Evolutionary conservation across 2,797 vertebrate species (phyloP), one percentile per base, ranked within the genome.

Genomic region (Jordanella pulchra): DNA sequence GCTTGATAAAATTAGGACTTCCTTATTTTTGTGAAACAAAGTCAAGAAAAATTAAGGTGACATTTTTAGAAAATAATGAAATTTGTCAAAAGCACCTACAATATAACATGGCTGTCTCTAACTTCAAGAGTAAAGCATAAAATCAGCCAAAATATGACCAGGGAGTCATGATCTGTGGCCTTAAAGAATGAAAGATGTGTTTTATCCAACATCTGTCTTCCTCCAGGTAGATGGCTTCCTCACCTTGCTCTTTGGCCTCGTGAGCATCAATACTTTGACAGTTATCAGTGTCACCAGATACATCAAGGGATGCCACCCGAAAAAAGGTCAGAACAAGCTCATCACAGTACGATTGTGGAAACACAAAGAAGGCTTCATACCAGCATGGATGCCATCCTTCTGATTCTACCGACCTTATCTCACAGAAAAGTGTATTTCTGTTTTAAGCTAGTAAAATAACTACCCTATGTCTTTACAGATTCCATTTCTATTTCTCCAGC

Each of bases 261-360:
- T 94, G 7, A 97, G 97, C 89, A 97, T 97, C 91, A 96, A 96
- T 88, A 97, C 97, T 15, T 90, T 97, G 70, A 97, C 96, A 0
- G 95, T 97, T 55, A 97, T 97, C 91, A 97, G 96, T 55, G 79
- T 97, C 86, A 97, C 95, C 63, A 94, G 96, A 77, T 95, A 96
- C 81, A 95, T 96, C 87, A 96, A 96, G 84, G 94, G 94, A 76
- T 96, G 95, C 66, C 95, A 95, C 78, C 94, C 96, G 10, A 91
- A 90, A 66, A 95, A 93, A 96, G 95, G 95, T 96, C 90, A 94
- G 87, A 71, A 9, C 61, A 3, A 56, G 64, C 44, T 4, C 15
- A 42, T 21, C 9, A 68, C 39, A 65, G 39, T 30, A 45, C 18
- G 69, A 63, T 44, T 17, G 39, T 68, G 39, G 54, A 60, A 50